Evolutionary conservation across 2,113 vertebrate species (phyloP).

Genomic region (Oncorhynchus kisutch): DNA sequence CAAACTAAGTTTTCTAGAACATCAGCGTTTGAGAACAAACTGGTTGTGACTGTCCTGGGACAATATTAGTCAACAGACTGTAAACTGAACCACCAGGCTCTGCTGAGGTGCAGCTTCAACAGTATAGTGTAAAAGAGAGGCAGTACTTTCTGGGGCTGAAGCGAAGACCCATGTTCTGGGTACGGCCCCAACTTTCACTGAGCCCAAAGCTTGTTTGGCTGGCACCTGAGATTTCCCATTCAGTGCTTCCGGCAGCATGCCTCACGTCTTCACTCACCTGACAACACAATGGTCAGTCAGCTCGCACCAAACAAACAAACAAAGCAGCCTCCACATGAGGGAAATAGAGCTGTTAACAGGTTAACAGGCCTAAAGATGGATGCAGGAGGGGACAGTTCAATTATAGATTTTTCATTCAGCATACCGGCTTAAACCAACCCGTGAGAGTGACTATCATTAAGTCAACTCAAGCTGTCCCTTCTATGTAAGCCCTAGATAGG

Average conservation of each 20-base stretch:
- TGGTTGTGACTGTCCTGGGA: no score
- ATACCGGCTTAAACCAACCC: no score
- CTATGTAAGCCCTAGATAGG: no score
- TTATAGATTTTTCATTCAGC: no score
- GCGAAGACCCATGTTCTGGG: slow-evolving; percentile 4
- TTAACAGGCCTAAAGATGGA: not conserved
- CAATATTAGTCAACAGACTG: no score
- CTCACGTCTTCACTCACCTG: slow-evolving; percentile 17
- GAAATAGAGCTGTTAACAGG: not conserved
- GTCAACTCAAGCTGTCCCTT: no score
- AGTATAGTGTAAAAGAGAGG: not conserved
- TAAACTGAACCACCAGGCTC: no score
- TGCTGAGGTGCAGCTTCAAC: not conserved
- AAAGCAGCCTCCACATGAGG: slow-evolving; percentile 1
- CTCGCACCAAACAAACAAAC: slow-evolving; percentile 49
- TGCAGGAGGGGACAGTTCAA: not conserved
- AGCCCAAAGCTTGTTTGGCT: slow-evolving; percentile 41
- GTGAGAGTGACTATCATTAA: no score
- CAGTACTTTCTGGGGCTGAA: no score
- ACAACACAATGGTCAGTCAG: slow-evolving; percentile 38
- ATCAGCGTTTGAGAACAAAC: no score
- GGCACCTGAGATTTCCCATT: slow-evolving; percentile 48
- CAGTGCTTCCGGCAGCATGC: slow-evolving; percentile 23
- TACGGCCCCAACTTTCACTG: slow-evolving; percentile 23
- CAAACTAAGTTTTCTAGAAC: no score